Percentiles rank a stretch among this genome's conserved stretches.
Conservation (phyloP, 2,888 invertebrate genomes). For the Slavum lentiscoides region DNA sequence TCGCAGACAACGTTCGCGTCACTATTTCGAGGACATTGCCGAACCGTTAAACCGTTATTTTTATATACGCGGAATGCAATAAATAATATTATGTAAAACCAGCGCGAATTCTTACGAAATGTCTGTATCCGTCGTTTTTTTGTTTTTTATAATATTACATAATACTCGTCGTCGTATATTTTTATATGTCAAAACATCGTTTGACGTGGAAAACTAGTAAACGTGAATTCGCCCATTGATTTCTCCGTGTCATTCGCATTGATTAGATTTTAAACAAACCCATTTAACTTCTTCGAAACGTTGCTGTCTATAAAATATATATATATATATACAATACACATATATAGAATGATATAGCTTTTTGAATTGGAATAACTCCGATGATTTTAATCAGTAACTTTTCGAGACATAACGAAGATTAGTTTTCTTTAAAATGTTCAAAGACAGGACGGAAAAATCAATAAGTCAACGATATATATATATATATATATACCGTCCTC, state of each 20-base stretch:
- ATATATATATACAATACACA: no score
- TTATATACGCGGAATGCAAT: no score
- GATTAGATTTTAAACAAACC: not conserved
- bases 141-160: no score
- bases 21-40: no score
- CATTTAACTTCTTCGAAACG: not conserved
- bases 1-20: no score
- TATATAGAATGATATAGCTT: not conserved
- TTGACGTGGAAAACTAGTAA: not conserved
- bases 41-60: no score
- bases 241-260: not conserved
- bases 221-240: not conserved
- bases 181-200: not conserved
- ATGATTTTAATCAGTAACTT: conserved; percentile 27
- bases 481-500: not conserved
- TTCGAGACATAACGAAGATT: not conserved
- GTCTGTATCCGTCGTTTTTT: no score
- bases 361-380: not conserved
- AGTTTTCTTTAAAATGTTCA: not conserved
- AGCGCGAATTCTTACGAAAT: no score
- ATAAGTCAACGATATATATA: not conserved
- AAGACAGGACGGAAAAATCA: conserved; percentile 7
- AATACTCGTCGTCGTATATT: no score
- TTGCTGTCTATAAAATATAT: no score
- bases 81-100: no score